A percentile compares a stretch with the other conserved stretches of the same genome.
Evolutionary conservation across 2,113 vertebrate species (phyloP).

Genomic region (Zapornia atra): DNA sequence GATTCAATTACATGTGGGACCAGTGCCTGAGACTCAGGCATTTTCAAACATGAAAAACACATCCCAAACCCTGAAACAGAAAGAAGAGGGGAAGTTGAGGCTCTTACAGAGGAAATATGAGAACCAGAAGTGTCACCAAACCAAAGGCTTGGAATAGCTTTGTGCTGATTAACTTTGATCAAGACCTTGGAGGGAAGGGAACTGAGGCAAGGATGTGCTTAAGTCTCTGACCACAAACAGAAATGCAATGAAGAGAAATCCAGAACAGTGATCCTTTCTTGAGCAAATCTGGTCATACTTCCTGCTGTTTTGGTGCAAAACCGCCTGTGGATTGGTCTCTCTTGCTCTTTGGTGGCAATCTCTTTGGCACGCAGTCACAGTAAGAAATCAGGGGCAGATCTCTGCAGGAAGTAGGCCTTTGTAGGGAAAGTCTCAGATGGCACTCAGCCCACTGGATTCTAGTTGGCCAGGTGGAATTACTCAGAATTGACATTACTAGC

Average conservation of each 20-base stretch:
- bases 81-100: neutral
- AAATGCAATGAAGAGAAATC: neutral
- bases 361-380: neutral
- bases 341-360: neutral
- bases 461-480: neutral
- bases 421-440: neutral
- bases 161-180: neutral
- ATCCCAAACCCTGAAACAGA: neutral
- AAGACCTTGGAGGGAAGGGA: neutral
- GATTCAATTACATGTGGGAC: neutral
- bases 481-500: neutral
- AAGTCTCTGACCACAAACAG: neutral
- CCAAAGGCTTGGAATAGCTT: too few relatives aligned
- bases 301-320: neutral
- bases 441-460: neutral
- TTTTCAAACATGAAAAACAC: neutral
- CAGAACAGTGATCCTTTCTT: neutral
- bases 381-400: neutral
- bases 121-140: neutral
- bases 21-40: accelerated
- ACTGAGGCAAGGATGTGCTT: neutral
- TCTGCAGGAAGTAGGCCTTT: neutral
- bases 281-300: neutral
- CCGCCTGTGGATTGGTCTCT: too few relatives aligned
- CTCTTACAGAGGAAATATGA: neutral